Percentiles rank a stretch among this genome's conserved stretches.
These are phyloP conservation scores for Drosophila aldrichi DNA, from an alignment of 2,888 invertebrate species.

Conservation along the genomic window DNA sequence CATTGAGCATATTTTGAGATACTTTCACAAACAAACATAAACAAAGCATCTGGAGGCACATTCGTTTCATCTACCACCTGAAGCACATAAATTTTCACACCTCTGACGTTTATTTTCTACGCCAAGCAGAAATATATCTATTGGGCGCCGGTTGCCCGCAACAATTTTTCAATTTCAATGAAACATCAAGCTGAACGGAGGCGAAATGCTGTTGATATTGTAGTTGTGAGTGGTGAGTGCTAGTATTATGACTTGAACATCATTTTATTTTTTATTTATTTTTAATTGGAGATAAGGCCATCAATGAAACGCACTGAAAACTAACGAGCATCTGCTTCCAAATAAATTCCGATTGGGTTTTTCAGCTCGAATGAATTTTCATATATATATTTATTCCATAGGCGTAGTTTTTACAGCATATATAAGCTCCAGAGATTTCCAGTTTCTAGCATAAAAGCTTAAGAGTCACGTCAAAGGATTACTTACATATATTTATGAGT, in stretches of 20 bases:
- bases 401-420: no score
- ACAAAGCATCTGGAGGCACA: constrained; percentile 33
- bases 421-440: no score
- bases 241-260: neutral
- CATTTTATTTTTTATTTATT: neutral
- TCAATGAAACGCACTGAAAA: neutral
- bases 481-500: neutral
- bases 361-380: neutral
- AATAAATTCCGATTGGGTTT: neutral
- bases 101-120: constrained; percentile 35
- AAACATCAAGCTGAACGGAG: neutral
- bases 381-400: no score
- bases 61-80: constrained; percentile 63
- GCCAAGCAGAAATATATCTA: neutral
- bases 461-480: neutral
- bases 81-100: constrained; percentile 55
- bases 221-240: neutral
- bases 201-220: neutral
- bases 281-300: neutral
- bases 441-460: neutral
- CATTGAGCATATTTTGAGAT: constrained; percentile 36
- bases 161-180: neutral
- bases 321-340: neutral
- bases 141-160: constrained; percentile 9
- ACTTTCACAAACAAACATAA: constrained; percentile 55